These are phyloP conservation scores for Caenorhabditis afra DNA, from an alignment of 2,888 invertebrate species.

Conservation along the genomic window DNA sequence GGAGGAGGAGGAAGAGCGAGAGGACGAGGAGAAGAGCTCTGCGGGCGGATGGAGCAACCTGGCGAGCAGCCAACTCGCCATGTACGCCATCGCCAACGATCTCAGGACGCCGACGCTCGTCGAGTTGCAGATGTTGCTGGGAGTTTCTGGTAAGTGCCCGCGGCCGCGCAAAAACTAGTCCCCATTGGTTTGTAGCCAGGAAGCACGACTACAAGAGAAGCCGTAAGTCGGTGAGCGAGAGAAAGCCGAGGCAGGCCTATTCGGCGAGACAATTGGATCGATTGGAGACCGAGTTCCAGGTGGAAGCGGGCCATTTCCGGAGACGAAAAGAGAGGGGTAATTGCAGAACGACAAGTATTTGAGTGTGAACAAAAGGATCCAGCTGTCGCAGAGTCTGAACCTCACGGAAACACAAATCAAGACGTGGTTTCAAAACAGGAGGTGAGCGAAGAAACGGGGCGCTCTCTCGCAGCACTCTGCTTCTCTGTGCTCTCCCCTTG, in stretches of 20 bases:
- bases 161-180: background rate
- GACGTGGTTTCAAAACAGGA: slow-evolving; percentile 95
- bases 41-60: slow-evolving; percentile 40
- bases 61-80: slow-evolving; percentile 64
- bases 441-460: slow-evolving; percentile 79
- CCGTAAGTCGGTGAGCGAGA: slow-evolving; percentile 90
- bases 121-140: slow-evolving; percentile 79
- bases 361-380: slow-evolving; percentile 95
- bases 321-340: background rate
- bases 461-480: no score
- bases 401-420: slow-evolving; percentile 96
- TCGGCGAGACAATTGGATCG: slow-evolving; percentile 93
- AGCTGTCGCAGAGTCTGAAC: slow-evolving; percentile 90
- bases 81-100: slow-evolving; percentile 69
- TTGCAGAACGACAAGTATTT: slow-evolving; percentile 91
- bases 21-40: slow-evolving; percentile 9
- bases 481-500: no score
- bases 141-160: slow-evolving; percentile 60
- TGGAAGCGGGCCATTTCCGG: slow-evolving; percentile 75
- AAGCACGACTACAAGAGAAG: slow-evolving; percentile 89
- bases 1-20: slow-evolving; percentile 29
- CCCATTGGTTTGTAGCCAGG: slow-evolving; percentile 81
- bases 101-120: slow-evolving; percentile 73
- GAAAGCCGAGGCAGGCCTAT: slow-evolving; percentile 96
- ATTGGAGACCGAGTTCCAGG: slow-evolving; percentile 94